A percentile compares a stretch with the other conserved stretches of the same genome.
Conservation (phyloP, 2,888 invertebrate genomes). For the Megamerina dolium region DNA sequence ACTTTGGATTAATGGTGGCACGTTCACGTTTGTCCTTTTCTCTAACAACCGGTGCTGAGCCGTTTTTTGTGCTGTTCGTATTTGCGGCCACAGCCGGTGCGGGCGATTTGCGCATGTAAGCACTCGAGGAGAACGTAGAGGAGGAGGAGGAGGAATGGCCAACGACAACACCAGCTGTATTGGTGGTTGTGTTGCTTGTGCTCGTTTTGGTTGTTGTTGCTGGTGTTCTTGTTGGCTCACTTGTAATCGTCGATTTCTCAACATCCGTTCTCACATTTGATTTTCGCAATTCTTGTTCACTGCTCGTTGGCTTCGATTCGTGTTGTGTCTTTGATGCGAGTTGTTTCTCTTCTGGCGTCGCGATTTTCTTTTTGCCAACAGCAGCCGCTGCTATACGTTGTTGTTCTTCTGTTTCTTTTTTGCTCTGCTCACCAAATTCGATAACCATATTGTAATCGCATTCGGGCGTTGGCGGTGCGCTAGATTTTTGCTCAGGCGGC, state of each 20-base stretch:
- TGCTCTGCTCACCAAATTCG: constrained; percentile 30
- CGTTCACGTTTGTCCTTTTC: constrained; percentile 73
- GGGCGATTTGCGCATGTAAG: constrained; percentile 27
- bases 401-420: constrained; percentile 13
- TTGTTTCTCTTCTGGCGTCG: constrained; percentile 10
- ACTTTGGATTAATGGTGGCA: constrained; percentile 59
- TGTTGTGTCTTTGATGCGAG: constrained; percentile 8
- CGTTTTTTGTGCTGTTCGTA: constrained; percentile 45
- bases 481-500: constrained; percentile 43
- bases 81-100: constrained; percentile 14
- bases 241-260: constrained; percentile 4
- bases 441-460: constrained; percentile 39
- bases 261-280: constrained; percentile 6
- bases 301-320: background rate
- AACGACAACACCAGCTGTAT: constrained; percentile 9
- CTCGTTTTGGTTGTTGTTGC: constrained; percentile 5
- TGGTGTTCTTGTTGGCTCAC: constrained; percentile 3
- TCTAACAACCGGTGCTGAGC: constrained; percentile 63
- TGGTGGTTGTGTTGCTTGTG: background rate
- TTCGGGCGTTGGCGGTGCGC: constrained; percentile 44
- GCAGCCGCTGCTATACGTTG: constrained; percentile 5
- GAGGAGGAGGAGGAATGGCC: constrained; percentile 4
- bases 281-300: constrained; percentile 6
- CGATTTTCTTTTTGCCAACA: constrained; percentile 5
- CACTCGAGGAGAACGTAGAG: constrained; percentile 13